phyloP scores from a whole-genome alignment of 2,113 vertebrate species.

The Leucopsar rothschildi region DNA sequence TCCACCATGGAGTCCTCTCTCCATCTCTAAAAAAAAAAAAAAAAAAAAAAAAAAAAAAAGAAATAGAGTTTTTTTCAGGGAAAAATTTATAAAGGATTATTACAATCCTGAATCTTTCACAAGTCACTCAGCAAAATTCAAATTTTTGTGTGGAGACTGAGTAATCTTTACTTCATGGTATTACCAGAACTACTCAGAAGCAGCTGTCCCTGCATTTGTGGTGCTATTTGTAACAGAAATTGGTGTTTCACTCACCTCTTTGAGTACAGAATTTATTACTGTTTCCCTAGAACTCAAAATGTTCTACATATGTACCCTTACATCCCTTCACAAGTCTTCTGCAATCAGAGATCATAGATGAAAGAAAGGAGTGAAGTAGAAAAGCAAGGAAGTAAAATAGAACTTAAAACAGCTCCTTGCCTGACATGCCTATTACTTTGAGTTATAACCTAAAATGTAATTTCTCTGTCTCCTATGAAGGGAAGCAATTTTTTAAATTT shows the following conservation, averaged over 20 bases:
- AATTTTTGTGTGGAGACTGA: background rate
- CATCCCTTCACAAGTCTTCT: background rate
- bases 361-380: background rate
- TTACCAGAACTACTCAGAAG: background rate
- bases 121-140: background rate
- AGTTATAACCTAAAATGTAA: background rate
- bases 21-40: background rate
- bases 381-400: background rate
- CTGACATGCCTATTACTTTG: background rate
- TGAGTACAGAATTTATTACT: background rate
- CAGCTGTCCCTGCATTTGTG: background rate
- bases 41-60: background rate
- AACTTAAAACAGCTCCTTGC: background rate
- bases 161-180: background rate
- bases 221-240: background rate
- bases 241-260: background rate
- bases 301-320: too few relatives aligned
- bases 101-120: background rate
- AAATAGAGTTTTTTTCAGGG: background rate
- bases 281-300: background rate
- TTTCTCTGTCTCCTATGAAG: background rate
- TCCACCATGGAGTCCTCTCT: background rate
- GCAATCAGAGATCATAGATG: background rate
- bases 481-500: background rate
- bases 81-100: background rate